A percentile compares a stretch with the other conserved stretches of the same genome.
phyloP scores from a whole-genome alignment of 1,140 invertebrate genomes.

The Zaprionus kolodkinae region DNA sequence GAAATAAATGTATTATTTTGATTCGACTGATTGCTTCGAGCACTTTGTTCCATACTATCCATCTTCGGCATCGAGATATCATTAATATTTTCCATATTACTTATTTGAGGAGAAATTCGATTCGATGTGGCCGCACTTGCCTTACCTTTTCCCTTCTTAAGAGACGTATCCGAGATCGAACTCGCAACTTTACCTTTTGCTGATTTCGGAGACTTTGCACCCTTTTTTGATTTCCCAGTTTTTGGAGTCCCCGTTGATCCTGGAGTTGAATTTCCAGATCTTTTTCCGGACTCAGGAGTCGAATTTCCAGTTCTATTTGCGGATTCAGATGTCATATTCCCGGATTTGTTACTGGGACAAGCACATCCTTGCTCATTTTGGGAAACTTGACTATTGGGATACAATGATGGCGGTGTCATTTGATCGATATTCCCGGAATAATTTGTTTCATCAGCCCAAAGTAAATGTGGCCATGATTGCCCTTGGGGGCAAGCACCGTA shows the following conservation, averaged over 20 bases:
- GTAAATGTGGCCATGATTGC: neutral
- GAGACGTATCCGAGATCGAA: neutral
- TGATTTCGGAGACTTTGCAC: neutral
- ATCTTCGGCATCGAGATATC: constrained; percentile 38
- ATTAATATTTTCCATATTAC: constrained; percentile 15
- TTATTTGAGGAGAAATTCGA: neutral
- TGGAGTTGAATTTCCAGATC: neutral
- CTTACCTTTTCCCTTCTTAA: neutral
- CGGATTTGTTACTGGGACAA: neutral
- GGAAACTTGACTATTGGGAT: neutral
- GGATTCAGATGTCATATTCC: too few species aligned
- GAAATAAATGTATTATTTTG: constrained; percentile 1
- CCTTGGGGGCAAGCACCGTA: neutral
- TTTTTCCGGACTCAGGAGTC: neutral
- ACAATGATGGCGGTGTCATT: neutral
- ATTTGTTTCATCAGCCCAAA: neutral
- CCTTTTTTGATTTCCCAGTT: neutral
- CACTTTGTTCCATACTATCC: neutral
- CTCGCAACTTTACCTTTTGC: neutral
- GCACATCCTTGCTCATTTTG: neutral
- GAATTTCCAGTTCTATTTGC: neutral
- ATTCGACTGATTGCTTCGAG: neutral
- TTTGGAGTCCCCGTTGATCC: neutral
- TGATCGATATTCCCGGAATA: neutral
- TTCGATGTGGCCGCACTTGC: neutral